Conservation (phyloP, 92 coral and sea anemone species). For the Epizoanthus scotinus region DNA sequence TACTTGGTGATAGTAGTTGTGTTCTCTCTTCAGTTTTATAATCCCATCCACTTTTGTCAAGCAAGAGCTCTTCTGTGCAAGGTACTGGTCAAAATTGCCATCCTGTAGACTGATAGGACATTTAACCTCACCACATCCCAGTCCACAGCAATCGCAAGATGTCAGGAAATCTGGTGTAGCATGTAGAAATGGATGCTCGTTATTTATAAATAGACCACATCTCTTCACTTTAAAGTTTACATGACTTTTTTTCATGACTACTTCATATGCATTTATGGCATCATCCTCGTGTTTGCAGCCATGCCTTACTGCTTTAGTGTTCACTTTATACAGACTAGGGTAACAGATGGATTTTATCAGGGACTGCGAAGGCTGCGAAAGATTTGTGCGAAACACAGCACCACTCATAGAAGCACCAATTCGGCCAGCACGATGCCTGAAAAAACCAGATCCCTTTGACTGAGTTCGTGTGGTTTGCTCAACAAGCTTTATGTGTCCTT, state of each 20-base stretch:
- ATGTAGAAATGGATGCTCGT: constrained; percentile 64
- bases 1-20: neutral
- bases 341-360: constrained; percentile 55
- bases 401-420: constrained; percentile 58
- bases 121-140: constrained; percentile 59
- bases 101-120: constrained; percentile 45
- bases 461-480: constrained; percentile 50
- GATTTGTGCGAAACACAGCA: constrained; percentile 44
- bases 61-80: constrained; percentile 53
- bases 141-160: constrained; percentile 68
- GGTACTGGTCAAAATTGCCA: constrained; percentile 47
- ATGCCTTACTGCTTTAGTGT: constrained; percentile 62
- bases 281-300: constrained; percentile 59
- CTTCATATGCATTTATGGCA: constrained; percentile 62
- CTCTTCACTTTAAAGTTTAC: constrained; percentile 52
- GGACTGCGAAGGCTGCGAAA: constrained; percentile 54
- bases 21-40: constrained; percentile 39
- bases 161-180: constrained; percentile 48
- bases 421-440: constrained; percentile 64
- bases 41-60: constrained; percentile 43
- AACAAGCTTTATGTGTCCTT: constrained; percentile 25
- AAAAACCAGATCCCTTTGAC: constrained; percentile 44
- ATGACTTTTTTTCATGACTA: constrained; percentile 47
- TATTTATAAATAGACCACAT: constrained; percentile 64
- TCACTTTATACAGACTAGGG: constrained; percentile 53